Evolutionary conservation across 2,888 invertebrate species (phyloP).

Genomic region (Keiferia lycopersicella): DNA sequence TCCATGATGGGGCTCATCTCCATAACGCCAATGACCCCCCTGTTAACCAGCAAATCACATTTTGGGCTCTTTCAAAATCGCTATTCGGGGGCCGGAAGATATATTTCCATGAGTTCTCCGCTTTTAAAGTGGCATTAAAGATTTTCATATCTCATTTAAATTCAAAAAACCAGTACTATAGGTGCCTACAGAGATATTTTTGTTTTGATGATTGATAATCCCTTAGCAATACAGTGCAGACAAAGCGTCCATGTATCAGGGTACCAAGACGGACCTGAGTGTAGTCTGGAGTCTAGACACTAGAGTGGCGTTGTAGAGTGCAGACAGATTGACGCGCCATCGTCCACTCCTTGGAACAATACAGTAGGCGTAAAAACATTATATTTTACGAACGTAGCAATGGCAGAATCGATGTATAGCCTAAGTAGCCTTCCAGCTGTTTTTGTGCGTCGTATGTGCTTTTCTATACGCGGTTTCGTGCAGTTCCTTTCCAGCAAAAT

Average conservation of each 20-base stretch:
- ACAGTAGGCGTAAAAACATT: too few species aligned
- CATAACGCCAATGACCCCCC: neutral
- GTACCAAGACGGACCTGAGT: neutral
- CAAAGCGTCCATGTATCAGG: neutral
- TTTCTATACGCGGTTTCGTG: too few species aligned
- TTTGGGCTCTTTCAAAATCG: conserved; percentile 1
- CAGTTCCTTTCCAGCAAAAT: too few species aligned
- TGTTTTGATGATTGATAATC: too few species aligned
- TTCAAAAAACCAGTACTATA: too few species aligned
- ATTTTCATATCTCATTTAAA: too few species aligned
- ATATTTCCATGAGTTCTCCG: neutral
- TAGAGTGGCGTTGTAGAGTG: conserved; percentile 7
- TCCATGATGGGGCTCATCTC: conserved; percentile 13
- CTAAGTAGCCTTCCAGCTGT: too few species aligned
- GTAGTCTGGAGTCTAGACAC: neutral
- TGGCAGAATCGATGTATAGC: too few species aligned
- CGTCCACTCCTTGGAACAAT: neutral
- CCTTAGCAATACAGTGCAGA: neutral
- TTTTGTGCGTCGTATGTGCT: too few species aligned
- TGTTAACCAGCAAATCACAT: conserved; percentile 1
- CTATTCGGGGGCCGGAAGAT: neutral
- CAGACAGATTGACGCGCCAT: neutral
- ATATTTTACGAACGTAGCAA: too few species aligned
- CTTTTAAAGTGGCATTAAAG: too few species aligned
- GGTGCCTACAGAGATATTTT: too few species aligned